Conservation (phyloP, 2,888 invertebrate species). For the Parnassius smintheus region DNA sequence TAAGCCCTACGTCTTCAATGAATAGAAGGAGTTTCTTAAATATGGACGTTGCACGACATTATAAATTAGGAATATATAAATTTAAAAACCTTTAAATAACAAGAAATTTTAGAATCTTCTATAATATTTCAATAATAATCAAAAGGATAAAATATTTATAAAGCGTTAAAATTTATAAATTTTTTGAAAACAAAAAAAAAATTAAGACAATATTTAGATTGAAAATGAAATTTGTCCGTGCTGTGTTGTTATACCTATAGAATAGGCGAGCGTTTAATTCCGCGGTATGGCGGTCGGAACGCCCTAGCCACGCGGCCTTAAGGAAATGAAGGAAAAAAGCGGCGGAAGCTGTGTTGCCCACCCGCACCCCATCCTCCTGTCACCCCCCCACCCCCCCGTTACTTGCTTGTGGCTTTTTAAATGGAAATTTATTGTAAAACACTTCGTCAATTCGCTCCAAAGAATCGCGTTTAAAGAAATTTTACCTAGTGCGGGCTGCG, state of each 20-base stretch:
- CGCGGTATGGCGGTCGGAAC: constrained; percentile 57
- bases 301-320: constrained; percentile 69
- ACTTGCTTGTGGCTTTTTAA: constrained; percentile 75
- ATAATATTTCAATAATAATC: too few species aligned
- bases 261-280: constrained; percentile 63
- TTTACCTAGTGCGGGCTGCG: constrained; percentile 56
- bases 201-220: too few species aligned
- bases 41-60: too few species aligned
- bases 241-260: constrained; percentile 31
- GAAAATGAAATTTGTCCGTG: too few species aligned
- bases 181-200: too few species aligned
- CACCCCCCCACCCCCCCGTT: constrained; percentile 36
- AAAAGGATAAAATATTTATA: too few species aligned
- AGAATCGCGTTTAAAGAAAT: constrained; percentile 58
- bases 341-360: constrained; percentile 66
- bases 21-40: too few species aligned
- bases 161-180: too few species aligned
- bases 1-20: too few species aligned
- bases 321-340: constrained; percentile 81
- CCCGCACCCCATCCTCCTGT: constrained; percentile 33
- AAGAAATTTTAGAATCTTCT: too few species aligned
- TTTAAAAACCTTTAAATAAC: too few species aligned
- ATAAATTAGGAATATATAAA: too few species aligned
- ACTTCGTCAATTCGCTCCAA: constrained; percentile 71
- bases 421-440: constrained; percentile 81